Percentiles rank a stretch among this genome's conserved stretches.
These are phyloP conservation scores for Ctenicera cuprea DNA, from an alignment of 2,888 invertebrate species.

Conservation along the genomic window DNA sequence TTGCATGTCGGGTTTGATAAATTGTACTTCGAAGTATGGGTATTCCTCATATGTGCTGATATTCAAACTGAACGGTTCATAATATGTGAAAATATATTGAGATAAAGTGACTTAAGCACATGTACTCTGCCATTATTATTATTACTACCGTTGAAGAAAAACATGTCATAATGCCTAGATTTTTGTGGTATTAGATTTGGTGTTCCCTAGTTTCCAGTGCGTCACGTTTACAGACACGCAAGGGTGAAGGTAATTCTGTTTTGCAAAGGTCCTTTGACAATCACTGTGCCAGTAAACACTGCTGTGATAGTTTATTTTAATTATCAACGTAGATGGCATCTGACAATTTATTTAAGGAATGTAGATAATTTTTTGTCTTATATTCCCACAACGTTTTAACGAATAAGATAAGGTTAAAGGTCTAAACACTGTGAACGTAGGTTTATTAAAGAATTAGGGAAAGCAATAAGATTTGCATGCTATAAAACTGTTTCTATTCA, in stretches of 20 bases:
- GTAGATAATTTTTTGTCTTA: conserved; percentile 3
- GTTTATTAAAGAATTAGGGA: not conserved
- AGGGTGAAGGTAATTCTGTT: not conserved
- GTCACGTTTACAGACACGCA: not conserved
- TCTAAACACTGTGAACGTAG: not conserved
- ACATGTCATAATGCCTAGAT: too few species aligned
- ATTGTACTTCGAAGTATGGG: conserved; percentile 8
- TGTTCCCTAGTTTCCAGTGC: not conserved
- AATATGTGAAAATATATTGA: not conserved
- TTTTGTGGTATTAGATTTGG: not conserved
- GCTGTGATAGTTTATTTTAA: conserved; percentile 8
- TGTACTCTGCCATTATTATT: too few species aligned
- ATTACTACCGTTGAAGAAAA: too few species aligned
- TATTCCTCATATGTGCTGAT: conserved; percentile 4
- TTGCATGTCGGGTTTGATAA: conserved; percentile 25
- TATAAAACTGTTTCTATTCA: not conserved
- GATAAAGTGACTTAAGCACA: not conserved
- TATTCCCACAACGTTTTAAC: not conserved
- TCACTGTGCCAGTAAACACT: not conserved
- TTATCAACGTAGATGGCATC: conserved; percentile 9
- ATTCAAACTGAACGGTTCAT: not conserved
- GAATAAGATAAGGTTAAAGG: conserved; percentile 12
- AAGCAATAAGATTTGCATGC: not conserved
- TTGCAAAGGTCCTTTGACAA: not conserved
- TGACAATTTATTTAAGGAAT: not conserved